Evolutionary conservation across 2,113 vertebrate genomes (phyloP), one percentile per base, ranked within the genome.

Genomic region (Phrynocephalus versicolor): DNA sequence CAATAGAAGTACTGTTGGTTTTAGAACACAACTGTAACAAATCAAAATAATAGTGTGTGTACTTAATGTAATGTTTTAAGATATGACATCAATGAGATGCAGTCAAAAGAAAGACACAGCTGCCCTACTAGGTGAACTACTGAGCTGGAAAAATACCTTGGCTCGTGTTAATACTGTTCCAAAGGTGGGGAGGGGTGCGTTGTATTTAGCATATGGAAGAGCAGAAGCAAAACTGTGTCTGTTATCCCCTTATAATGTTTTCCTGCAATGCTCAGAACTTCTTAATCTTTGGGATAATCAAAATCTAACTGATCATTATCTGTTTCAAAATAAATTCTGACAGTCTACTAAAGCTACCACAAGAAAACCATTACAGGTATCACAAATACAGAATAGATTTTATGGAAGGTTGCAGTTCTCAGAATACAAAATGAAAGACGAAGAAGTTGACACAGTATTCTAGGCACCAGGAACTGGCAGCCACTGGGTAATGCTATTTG

Each of bases 51-150:
- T 81, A 76, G 33, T 45, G 39, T 27, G 62, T 23, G 83, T 78
- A 9, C 30, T 87, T 65, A 78, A 30, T 37, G 64, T 51, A 89
- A 85, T 21, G 33, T 82, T 72, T 72, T 41, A 82, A 25, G 19
- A 55, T 82, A 60, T 30, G 51, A 25, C 30, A 18, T 37, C 35
- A 84, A 87, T 27, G 86, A 37, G 16, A 71, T 69, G 27, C 23
- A 89, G 72, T 72, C 62, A 87, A 85, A 86, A 89, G 80, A 60
- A 83, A 82, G 1, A 82, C 12, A 77, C 57, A 73, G 25, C 37
- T 72, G 51, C 87, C 87, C 79, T 9, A 69, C 64, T 30, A 78
- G n/a, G 55, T 18, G 3, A 14, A 39, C 86, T 27, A 33, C 33
- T 77, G 72, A 79, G 83, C 71, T 69, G 87, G 6, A 77, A 21